Base-by-base conservation (phyloP, 2,113 vertebrate genomes). In the Ciconia maguari region DNA sequence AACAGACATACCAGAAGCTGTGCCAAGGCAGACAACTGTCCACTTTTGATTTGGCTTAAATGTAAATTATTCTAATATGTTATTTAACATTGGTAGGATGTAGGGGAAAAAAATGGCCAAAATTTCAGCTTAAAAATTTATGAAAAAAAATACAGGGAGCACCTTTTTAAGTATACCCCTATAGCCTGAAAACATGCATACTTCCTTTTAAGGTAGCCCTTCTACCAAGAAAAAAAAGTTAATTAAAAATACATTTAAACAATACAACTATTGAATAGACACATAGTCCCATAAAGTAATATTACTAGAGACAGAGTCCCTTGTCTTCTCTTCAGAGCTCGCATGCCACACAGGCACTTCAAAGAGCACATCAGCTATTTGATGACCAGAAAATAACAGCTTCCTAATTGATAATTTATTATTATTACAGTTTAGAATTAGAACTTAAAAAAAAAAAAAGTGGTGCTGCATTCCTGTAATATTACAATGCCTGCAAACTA, bases 391-490 rank as follows among this genome's bases (percentile, higher is more conserved):
- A 92, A 94, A 52, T 69, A 61, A 70, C 76, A 83, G 83, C 65
- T 87, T 96, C 72, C 76, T 84, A 82, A 83, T 24, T 76, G 82
- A 81, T 78, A 83, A 72, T 75, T 95, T 83, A 91, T 90, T 76
- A 94, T 48, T 92, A 71, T 51, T 77, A 89, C 26, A 94, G 58
- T 57, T 96, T 61, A 89, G 74, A 95, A 77, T 49, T 55, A 77
- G 66, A 78, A 66, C 4, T 65, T 54, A 32, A 57, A 72, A 52
- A 71, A 11, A n/a, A 42, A 54, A 7, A 30, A 64, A 51, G 22
- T 22, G 72, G 32, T 65, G 32, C 24, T 89, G 38, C 24, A 72
- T 69, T 93, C 86, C 61, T 90, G 77, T 71, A 92, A 54, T 17
- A 46, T 49, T 85, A 48, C 38, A 77, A 29, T 55, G 16, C 10